Evolutionary conservation across 2,113 vertebrate genomes (phyloP), one percentile per base, ranked within the genome.

Genomic region (Albula goreensis): DNA sequence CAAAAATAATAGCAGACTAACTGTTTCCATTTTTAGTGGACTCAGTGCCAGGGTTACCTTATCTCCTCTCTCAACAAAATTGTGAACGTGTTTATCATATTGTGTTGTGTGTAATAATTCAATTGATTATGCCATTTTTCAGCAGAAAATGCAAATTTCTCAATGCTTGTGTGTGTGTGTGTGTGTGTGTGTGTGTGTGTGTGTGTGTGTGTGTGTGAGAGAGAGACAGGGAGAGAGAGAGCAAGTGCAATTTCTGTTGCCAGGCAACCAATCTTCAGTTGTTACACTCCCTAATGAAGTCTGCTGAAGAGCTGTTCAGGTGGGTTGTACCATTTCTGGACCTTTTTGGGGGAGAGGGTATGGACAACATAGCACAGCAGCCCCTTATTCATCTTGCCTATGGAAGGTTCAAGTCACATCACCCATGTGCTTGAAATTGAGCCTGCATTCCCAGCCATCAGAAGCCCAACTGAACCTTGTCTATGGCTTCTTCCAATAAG

Each of bases 221-320:
- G 31, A 41, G 31, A 41, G 31, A 41, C 0, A 41, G 31, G 1
- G 31, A 41, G 31, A 41, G 31, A 41, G 31, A 41, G 31, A 41
- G 31, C 88, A 89, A 86, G 84, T 89, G 86, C 85, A 88, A 89
- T 89, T 83, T 84, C 86, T 91, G 91, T 91, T 92, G 91, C 90
- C 90, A 88, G 85, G 91, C 91, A 92, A 92, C 90, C 85, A 63
- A 87, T 89, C 86, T 83, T 90, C 89, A 82, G 84, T 88, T 86
- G 86, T 88, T 90, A 90, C 90, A 86, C 84, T 90, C 83, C 80
- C 87, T 90, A 84, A 90, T 88, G 87, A 88, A 85, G 88, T 66
- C 63, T 88, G 83, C 86, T 88, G 89, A 87, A 83, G 85, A 89
- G 83, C 87, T 81, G 85, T 81, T 83, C 87, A 92, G 89, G 89